phyloP scores from a whole-genome alignment of 2,113 vertebrate species.

The Pelusios castaneus region DNA sequence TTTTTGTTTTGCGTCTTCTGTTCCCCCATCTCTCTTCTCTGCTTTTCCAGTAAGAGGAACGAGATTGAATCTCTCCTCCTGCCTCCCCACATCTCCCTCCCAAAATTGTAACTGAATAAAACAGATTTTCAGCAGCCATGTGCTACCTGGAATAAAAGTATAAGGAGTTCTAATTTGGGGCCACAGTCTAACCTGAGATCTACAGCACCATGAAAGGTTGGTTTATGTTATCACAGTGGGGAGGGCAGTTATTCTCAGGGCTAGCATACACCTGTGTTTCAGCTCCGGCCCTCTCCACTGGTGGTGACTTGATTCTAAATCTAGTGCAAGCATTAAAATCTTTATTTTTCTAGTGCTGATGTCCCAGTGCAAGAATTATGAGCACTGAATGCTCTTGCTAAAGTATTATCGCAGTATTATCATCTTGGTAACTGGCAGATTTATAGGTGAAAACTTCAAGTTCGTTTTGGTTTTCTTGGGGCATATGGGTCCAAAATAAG shows the following conservation, averaged over 20 bases:
- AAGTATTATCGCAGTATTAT: not conserved
- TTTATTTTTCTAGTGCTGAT: not conserved
- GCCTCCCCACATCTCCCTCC: too few relatives aligned
- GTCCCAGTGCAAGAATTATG: not conserved
- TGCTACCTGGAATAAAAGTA: not conserved
- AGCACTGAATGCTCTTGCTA: not conserved
- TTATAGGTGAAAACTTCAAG: not conserved
- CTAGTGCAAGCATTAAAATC: not conserved
- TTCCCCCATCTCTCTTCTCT: not conserved
- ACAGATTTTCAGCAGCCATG: not conserved
- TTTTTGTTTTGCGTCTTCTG: not conserved
- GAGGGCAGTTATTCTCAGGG: not conserved
- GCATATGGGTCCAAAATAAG: not conserved
- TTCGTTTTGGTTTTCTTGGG: not conserved
- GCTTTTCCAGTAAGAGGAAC: not conserved
- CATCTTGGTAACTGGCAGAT: not conserved
- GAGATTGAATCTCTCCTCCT: not conserved
- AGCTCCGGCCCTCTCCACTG: not conserved
- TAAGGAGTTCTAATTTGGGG: not conserved
- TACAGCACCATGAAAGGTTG: not conserved
- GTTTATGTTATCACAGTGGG: not conserved
- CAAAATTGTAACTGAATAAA: not conserved
- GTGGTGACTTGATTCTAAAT: not conserved
- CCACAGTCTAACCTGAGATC: not conserved
- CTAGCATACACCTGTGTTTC: not conserved